Conservation (phyloP, 1,140 invertebrate species). For the Drosophila serrata region DNA sequence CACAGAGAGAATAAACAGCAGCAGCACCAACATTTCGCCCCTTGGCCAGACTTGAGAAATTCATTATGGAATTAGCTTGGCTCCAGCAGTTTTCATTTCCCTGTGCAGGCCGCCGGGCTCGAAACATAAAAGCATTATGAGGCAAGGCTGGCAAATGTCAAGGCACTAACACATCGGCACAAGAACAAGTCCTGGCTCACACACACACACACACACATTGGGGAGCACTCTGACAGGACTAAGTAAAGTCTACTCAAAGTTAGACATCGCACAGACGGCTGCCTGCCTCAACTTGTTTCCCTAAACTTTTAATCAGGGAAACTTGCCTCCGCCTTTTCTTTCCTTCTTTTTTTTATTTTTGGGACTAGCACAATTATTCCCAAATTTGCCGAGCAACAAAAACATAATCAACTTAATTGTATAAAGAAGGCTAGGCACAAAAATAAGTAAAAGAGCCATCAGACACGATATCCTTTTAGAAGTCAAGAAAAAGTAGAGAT, state of each 20-base stretch:
- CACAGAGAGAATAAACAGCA: not conserved
- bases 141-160: constrained; percentile 49
- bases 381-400: constrained; percentile 68
- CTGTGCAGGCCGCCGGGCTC: constrained; percentile 25
- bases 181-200: constrained; percentile 1
- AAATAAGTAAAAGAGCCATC: constrained; percentile 8
- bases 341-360: not conserved
- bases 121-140: constrained; percentile 47
- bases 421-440: constrained; percentile 62
- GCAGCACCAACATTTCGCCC: constrained; percentile 14
- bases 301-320: constrained; percentile 74
- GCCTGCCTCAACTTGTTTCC: constrained; percentile 70
- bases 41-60: constrained; percentile 42
- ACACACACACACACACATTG: constrained; percentile 19
- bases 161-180: constrained; percentile 9
- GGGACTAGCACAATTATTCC: constrained; percentile 58
- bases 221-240: constrained; percentile 21
- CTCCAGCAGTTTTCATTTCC: constrained; percentile 47
- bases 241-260: constrained; percentile 72
- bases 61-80: constrained; percentile 56
- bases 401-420: constrained; percentile 83
- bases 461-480: constrained; percentile 4
- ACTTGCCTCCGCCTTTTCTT: constrained; percentile 22
- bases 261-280: constrained; percentile 69
- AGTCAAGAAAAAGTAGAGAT: not conserved